phyloP scores from a whole-genome alignment of 2,797 vertebrate species.

The Bradypodion ventrale region DNA sequence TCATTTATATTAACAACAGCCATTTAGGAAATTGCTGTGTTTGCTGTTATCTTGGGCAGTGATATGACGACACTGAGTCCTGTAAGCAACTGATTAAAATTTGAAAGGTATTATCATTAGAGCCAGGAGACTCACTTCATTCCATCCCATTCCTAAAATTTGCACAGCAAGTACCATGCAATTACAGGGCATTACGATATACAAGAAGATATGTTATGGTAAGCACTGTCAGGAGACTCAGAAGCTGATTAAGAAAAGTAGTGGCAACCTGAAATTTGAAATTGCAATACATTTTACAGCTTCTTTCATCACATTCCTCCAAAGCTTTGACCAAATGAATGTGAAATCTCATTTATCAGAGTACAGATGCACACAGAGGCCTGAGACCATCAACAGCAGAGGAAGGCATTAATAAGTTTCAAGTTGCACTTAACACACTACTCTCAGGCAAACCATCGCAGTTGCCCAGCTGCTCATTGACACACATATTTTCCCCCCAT shows the following conservation, averaged over 20 bases:
- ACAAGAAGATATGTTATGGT: conserved; percentile 8
- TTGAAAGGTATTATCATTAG: conserved; percentile 37
- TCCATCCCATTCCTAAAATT: conserved; percentile 10
- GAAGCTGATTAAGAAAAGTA: not conserved
- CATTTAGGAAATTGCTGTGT: conserved; percentile 26
- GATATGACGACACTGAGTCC: conserved; percentile 14
- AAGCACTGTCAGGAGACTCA: conserved; percentile 12
- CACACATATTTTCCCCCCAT: not conserved
- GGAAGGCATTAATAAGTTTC: not conserved
- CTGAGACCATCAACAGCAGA: not conserved
- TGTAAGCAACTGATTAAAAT: conserved; percentile 44
- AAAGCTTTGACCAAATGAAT: not conserved
- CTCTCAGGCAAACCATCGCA: not conserved
- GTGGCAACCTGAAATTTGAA: conserved; percentile 9
- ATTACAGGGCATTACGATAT: conserved; percentile 22
- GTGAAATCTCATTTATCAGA: not conserved
- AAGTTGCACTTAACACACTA: not conserved
- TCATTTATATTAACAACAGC: conserved; percentile 31
- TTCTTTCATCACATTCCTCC: conserved; percentile 8
- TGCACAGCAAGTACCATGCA: conserved; percentile 34
- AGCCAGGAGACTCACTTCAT: conserved; percentile 34
- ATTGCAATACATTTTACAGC: not conserved
- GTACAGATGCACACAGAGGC: not conserved
- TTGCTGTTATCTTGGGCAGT: conserved; percentile 41
- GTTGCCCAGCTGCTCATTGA: not conserved